phyloP scores from a whole-genome alignment of 1,140 invertebrate genomes.

The Protaetia brevitarsis region DNA sequence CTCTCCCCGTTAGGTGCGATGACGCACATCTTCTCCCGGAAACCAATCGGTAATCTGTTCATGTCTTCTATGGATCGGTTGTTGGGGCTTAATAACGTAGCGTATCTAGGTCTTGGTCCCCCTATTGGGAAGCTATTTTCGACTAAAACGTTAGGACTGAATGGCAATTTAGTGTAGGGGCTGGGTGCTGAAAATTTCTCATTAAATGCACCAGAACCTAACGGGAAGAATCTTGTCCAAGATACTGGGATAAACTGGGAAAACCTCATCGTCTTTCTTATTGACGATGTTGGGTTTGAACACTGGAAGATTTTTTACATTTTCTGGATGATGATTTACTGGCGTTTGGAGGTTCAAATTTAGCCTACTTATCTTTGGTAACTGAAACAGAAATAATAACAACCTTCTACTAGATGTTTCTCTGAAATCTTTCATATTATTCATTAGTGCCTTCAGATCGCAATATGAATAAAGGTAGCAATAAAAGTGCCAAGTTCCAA shows the following conservation, averaged over 20 bases:
- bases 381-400: background rate
- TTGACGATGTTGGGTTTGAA: background rate
- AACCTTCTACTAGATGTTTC: background rate
- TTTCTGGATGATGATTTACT: constrained; percentile 14
- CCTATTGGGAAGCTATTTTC: constrained; percentile 19
- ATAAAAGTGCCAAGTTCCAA: no score
- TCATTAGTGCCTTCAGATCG: no score
- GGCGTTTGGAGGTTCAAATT: background rate
- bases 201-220: background rate
- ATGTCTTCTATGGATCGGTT: background rate
- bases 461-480: no score
- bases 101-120: background rate
- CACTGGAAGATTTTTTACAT: constrained; percentile 11
- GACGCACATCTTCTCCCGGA: constrained; percentile 5
- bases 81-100: constrained; percentile 1
- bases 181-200: constrained; percentile 13
- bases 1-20: constrained; percentile 20
- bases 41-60: constrained; percentile 13
- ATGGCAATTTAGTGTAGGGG: constrained; percentile 6
- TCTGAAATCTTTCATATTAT: no score
- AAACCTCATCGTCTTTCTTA: constrained; percentile 1
- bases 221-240: constrained; percentile 8
- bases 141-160: constrained; percentile 1
- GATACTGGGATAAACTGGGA: background rate
- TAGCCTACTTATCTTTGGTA: background rate